Percentiles rank a stretch among this genome's conserved stretches.
Evolutionary conservation across 2,113 vertebrate species (phyloP).

Genomic region (Notechis scutatus): DNA sequence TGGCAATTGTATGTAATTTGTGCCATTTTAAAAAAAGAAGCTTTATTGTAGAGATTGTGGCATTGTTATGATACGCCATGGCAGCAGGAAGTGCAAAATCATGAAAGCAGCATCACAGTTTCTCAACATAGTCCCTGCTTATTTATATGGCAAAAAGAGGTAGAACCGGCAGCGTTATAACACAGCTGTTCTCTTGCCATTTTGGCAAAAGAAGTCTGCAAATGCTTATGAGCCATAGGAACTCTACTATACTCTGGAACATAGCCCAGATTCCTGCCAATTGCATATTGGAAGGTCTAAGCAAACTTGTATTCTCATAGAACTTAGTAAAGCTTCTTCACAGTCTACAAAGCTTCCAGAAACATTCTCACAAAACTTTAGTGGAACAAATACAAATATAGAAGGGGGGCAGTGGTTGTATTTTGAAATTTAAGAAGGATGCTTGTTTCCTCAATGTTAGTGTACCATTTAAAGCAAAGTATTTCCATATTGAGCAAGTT

Average conservation of each 20-base stretch:
- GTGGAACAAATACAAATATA: neutral
- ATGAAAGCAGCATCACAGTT: neutral
- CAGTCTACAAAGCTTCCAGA: neutral
- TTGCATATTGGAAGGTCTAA: neutral
- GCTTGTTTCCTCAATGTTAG: constrained; percentile 4
- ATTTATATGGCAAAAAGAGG: neutral
- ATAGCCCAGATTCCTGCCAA: neutral
- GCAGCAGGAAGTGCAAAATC: neutral
- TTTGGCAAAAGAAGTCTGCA: neutral
- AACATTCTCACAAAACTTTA: neutral
- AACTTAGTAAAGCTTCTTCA: neutral
- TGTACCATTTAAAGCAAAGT: neutral
- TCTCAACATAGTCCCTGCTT: neutral
- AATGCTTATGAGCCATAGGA: neutral
- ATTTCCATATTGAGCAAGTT: constrained; percentile 10
- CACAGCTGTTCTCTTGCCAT: neutral
- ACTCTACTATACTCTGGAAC: neutral
- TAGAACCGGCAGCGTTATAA: neutral
- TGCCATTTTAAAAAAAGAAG: neutral
- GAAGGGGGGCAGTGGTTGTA: neutral
- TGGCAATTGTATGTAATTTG: neutral
- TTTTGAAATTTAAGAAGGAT: neutral
- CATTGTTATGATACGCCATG: neutral
- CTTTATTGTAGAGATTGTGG: neutral
- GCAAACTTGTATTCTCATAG: neutral